Percentiles rank a stretch among this genome's conserved stretches.
Conservation (phyloP, 2,888 invertebrate genomes). For the Argyresthia albistria region DNA sequence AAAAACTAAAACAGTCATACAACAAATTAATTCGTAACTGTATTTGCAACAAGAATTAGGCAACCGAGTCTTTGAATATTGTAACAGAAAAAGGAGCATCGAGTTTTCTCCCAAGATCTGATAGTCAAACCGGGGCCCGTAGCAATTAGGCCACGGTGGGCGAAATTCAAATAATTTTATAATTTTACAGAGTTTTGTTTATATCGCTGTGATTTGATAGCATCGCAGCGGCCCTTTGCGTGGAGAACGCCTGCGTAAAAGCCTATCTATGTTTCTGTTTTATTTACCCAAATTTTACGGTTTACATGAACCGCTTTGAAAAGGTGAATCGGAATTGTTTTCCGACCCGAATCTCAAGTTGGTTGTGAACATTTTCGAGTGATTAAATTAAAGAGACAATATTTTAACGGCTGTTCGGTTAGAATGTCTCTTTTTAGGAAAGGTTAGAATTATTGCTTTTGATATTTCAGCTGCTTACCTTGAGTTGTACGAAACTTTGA, state of each 20-base stretch:
- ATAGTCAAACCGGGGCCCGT: slow-evolving; percentile 14
- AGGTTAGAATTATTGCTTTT: too few species aligned
- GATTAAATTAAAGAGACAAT: too few species aligned
- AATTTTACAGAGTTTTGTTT: slow-evolving; percentile 32
- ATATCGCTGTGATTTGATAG: slow-evolving; percentile 22
- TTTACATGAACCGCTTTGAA: background rate
- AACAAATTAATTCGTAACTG: too few species aligned
- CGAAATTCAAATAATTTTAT: slow-evolving; percentile 31
- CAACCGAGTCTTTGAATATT: background rate
- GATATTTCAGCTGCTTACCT: too few species aligned
- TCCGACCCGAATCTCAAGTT: too few species aligned
- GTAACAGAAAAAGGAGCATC: background rate
- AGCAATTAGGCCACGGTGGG: slow-evolving; percentile 23
- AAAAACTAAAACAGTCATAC: too few species aligned
- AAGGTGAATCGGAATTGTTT: too few species aligned
- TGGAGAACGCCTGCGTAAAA: slow-evolving; percentile 6
- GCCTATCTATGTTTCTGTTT: slow-evolving; percentile 7
- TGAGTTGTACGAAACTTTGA: too few species aligned
- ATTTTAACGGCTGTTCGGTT: too few species aligned
- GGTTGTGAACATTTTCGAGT: too few species aligned
- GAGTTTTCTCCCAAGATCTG: slow-evolving; percentile 12
- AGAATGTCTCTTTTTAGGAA: too few species aligned
- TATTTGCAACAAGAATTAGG: too few species aligned
- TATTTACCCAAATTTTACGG: background rate
- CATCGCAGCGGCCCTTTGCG: slow-evolving; percentile 15